Evolutionary conservation across 1,140 invertebrate genomes (phyloP), one percentile per base, ranked within the genome.

Genomic region (Laupala kohalensis): DNA sequence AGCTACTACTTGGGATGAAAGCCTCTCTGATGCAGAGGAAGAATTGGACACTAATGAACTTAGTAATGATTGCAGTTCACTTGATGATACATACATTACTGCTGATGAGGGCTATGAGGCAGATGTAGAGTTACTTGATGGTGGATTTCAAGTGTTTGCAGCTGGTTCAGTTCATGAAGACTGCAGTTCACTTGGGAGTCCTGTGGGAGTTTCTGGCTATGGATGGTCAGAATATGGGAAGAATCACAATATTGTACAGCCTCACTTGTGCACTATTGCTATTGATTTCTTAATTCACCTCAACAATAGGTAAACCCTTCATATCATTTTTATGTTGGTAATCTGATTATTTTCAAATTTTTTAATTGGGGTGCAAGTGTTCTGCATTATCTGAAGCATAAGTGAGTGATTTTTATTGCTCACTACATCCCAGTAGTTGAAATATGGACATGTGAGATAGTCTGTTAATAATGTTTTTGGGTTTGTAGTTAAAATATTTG

Each of bases 101-200:
- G 85, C 84, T 6, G 87, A 88, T 74, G 87, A 88, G 78, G 88
- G 87, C 13, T 88, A 88, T 69, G 84, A 85, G 66, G 84, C 83
- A 3, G 84, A 85, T 70, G 77, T 84, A 62, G 84, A 85, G 76
- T 72, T 83, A 23, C 80, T 72, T 28, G 65, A 69, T 1, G 23
- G 30, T 6, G 64, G 70, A 25, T 24, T 66, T 6, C 65, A 64
- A 13, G 30, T 25, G 12, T 23, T 5, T 53, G 66, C 65, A 1
- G 53, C 25, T 25, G 67, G 25, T 15, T 27, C 27, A 9, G n/a
- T 66, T 0, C 62, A 13, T 6, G 70, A 71, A 4, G 70, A 71
- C 19, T 71, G 63, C 25, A 71, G 63, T 66, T 65, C 70, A 12
- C 5, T 65, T 29, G 62, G 27, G 23, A 71, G 53, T 19, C 62